phyloP scores from a whole-genome alignment of 2,888 invertebrate species.

The Dasypogon diadema region DNA sequence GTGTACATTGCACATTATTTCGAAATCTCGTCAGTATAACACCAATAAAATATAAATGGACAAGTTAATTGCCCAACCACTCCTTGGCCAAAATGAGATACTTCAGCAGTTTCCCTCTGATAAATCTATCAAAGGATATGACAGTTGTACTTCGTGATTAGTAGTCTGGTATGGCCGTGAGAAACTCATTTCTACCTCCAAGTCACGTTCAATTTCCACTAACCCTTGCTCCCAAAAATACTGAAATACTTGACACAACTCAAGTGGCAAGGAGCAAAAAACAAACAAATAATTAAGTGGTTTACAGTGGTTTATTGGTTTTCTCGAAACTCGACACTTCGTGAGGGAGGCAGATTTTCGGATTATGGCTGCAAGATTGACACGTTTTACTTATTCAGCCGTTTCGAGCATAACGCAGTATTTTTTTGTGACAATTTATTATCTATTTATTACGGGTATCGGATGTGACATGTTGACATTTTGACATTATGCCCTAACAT shows the following conservation, averaged over 20 bases:
- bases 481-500: background rate
- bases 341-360: conserved; percentile 21
- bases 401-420: too few relatives aligned
- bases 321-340: conserved; percentile 55
- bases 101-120: too few relatives aligned
- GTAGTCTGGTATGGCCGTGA: conserved; percentile 22
- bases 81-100: too few relatives aligned
- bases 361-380: conserved; percentile 34
- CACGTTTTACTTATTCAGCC: conserved; percentile 23
- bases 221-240: conserved; percentile 20
- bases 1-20: too few relatives aligned
- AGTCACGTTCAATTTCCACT: conserved; percentile 19
- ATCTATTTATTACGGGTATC: conserved; percentile 2
- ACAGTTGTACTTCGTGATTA: background rate
- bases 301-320: conserved; percentile 53
- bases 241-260: conserved; percentile 41
- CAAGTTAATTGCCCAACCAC: too few relatives aligned
- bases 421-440: background rate
- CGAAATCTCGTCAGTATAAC: too few relatives aligned
- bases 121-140: too few relatives aligned
- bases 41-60: too few relatives aligned
- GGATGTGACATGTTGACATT: background rate
- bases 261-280: conserved; percentile 39
- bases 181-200: conserved; percentile 21
- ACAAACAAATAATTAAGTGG: conserved; percentile 50